phyloP scores from a whole-genome alignment of 2,797 vertebrate species.

The Syngnathus acus region DNA sequence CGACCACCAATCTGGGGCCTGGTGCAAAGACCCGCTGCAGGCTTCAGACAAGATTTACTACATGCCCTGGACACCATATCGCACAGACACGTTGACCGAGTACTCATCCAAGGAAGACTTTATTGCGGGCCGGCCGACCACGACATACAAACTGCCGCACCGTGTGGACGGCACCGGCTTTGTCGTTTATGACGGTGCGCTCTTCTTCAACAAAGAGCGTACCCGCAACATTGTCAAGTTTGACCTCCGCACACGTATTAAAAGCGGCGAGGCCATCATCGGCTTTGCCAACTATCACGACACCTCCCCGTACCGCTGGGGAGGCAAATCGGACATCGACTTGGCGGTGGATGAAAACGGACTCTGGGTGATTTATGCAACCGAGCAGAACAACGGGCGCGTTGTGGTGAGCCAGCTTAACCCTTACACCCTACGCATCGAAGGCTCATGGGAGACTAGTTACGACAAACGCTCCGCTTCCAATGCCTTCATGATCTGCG shows the following conservation, averaged over 20 bases:
- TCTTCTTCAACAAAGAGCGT: constrained; percentile 98
- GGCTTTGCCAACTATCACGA: constrained; percentile 82
- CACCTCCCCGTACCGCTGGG: constrained; percentile 77
- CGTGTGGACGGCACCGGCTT: constrained; percentile 95
- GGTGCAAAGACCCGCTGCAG: constrained; percentile 98
- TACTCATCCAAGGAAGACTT: constrained; percentile 99
- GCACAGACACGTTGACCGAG: constrained; percentile 92
- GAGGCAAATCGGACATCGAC: constrained; percentile 76
- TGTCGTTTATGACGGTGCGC: constrained; percentile 93
- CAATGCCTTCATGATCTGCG: constrained; percentile 78
- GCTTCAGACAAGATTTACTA: constrained; percentile 99
- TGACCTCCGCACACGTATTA: constrained; percentile 92
- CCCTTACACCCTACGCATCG: constrained; percentile 73
- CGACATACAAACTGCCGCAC: constrained; percentile 95
- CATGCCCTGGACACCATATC: constrained; percentile 98
- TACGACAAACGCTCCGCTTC: constrained; percentile 75
- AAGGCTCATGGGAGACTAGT: constrained; percentile 74
- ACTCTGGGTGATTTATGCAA: constrained; percentile 77
- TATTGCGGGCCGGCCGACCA: constrained; percentile 92
- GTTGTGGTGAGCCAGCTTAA: constrained; percentile 77
- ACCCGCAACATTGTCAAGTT: constrained; percentile 98
- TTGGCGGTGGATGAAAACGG: constrained; percentile 75
- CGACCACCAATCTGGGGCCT: constrained; percentile 95
- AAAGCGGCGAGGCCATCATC: constrained; percentile 97
- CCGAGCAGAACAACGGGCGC: constrained; percentile 75